phyloP scores from a whole-genome alignment of 2,113 vertebrate genomes.

The Carettochelys insculpta region DNA sequence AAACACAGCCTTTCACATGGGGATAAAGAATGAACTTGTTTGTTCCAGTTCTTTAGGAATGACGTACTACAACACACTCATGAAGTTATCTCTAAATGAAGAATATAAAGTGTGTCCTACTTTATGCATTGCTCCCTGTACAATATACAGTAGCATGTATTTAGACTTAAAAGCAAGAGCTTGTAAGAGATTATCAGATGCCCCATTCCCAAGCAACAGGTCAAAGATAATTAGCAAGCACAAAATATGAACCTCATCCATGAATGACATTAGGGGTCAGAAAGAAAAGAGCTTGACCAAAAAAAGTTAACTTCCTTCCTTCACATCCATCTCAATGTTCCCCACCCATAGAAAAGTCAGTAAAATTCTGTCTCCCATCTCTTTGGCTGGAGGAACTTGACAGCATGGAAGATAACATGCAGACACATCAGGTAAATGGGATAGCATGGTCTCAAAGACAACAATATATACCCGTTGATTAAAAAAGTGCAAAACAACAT shows the following conservation, averaged over 20 bases:
- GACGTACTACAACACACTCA: constrained; percentile 21
- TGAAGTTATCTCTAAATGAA: not conserved
- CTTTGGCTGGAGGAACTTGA: not conserved
- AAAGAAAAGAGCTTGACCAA: not conserved
- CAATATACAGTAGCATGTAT: not conserved
- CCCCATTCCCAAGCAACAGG: not conserved
- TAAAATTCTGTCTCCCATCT: fast-evolving
- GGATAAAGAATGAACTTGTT: constrained; percentile 38
- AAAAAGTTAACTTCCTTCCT: not conserved
- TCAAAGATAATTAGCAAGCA: not conserved
- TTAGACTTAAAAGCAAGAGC: not conserved
- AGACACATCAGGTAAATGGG: not conserved
- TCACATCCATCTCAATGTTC: not conserved
- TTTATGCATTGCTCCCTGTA: not conserved
- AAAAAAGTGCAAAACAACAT: fast-evolving
- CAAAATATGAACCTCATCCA: not conserved
- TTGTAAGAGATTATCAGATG: not conserved
- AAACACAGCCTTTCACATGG: constrained; percentile 19
- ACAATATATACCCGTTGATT: not conserved
- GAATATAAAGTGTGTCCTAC: not conserved
- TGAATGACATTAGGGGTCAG: not conserved
- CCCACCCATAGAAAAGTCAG: not conserved
- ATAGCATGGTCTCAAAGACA: fast-evolving
- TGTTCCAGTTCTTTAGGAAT: constrained; percentile 54
- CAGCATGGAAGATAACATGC: not conserved